A percentile compares a stretch with the other conserved stretches of the same genome.
Evolutionary conservation across 2,113 vertebrate genomes (phyloP).

Genomic region (Glaucomys volans): DNA sequence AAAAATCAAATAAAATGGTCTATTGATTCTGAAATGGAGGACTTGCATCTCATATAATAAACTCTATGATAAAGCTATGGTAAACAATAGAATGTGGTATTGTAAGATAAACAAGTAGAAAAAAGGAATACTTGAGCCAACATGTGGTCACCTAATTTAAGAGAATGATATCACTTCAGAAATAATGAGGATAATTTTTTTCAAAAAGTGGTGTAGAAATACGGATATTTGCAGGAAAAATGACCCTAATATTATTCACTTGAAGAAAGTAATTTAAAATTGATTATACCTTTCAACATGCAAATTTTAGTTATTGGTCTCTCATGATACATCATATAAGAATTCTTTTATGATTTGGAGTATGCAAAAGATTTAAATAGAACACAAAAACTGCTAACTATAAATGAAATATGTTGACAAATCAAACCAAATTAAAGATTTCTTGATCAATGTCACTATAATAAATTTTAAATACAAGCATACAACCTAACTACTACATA

Average conservation of each 20-base stretch:
- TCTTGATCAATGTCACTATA: background rate
- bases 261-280: constrained; percentile 13
- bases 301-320: constrained; percentile 18
- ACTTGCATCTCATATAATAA: background rate
- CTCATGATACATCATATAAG: background rate
- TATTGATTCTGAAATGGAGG: background rate
- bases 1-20: background rate
- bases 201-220: background rate
- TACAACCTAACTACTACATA: no score
- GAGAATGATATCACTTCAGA: background rate
- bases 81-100: background rate
- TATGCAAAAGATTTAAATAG: background rate
- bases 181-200: background rate
- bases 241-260: background rate
- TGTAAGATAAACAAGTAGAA: background rate
- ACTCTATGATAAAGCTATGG: background rate
- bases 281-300: background rate
- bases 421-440: background rate
- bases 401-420: background rate
- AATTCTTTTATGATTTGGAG: background rate
- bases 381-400: background rate
- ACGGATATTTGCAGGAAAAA: background rate
- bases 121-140: background rate
- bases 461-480: background rate
- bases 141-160: background rate